A percentile compares a stretch with the other conserved stretches of the same genome.
These are phyloP conservation scores for Rhinichthys klamathensis DNA, from an alignment of 2,113 vertebrate genomes.

Conservation along the genomic window DNA sequence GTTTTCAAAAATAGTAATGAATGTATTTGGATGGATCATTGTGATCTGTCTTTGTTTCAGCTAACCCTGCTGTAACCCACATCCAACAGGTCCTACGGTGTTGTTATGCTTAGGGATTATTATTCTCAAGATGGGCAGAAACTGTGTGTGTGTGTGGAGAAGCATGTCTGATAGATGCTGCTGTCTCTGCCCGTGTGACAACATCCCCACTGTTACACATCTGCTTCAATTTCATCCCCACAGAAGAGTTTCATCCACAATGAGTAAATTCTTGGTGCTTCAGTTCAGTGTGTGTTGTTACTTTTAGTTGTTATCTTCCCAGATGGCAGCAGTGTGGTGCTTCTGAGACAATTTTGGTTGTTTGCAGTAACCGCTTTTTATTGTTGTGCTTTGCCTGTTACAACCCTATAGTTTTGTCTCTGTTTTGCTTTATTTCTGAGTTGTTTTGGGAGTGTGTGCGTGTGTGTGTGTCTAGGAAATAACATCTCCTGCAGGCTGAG, in stretches of 20 bases:
- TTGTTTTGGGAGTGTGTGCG: background rate
- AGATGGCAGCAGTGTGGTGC: background rate
- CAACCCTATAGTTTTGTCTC: background rate
- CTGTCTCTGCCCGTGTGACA: background rate
- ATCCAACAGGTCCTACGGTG: no score
- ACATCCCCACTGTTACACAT: slow-evolving; percentile 43
- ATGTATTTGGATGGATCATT: no score
- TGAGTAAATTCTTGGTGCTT: background rate
- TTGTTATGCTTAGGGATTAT: no score
- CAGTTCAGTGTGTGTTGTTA: background rate
- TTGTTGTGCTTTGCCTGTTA: background rate
- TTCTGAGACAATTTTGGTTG: background rate
- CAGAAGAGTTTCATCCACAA: background rate
- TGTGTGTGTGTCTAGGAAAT: no score
- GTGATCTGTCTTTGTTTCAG: no score
- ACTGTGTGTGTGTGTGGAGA: background rate
- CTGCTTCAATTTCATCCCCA: slow-evolving; percentile 50
- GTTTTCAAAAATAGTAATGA: no score
- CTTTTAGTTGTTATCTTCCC: background rate
- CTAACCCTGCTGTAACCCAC: no score
- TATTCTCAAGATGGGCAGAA: no score
- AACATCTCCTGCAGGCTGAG: no score
- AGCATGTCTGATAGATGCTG: background rate
- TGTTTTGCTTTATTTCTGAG: background rate
- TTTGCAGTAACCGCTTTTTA: background rate